Evolutionary conservation across 2,888 invertebrate genomes (phyloP), one percentile per base, ranked within the genome.

Genomic region (Acleris cristana): DNA sequence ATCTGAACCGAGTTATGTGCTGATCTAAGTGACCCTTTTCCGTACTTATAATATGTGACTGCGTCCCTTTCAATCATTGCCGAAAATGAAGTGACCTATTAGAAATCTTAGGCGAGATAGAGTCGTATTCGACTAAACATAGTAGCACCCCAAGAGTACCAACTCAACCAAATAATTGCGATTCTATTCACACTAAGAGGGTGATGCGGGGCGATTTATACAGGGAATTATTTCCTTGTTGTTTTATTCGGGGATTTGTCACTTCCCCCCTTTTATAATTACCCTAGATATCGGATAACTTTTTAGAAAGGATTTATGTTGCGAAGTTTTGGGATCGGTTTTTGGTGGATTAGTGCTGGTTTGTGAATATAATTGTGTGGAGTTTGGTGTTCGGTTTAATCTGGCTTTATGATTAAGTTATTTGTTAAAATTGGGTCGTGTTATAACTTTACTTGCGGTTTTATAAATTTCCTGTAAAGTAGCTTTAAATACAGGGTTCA

Each of bases 181-280:
- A 92, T 93, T 92, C 93, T 88, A 92, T 93, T 93, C 93, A 91
- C 91, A 90, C 90, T 82, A 85, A 84, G 88, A 87, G 88, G 81
- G 76, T 70, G 73, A 72, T 72, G 71, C 70, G 65, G 71, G 79
- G 71, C 85, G 85, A 93, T 93, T 93, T 93, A 93, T 90, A 80
- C 73, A 76, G 85, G 84, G 90, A 92, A 93, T 92, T 92, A 93
- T 92, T 91, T 92, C 89, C 93, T 89, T 92, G 92, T 93, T 92
- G 92, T 92, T 92, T 93, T 92, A 93, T 92, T 89, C 85, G 89
- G 83, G 90, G 90, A 91, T 92, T 92, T 92, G 91, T 92, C 92
- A 91, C 87, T 89, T 87, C 86, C 83, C 88, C 87, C 84, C 87
- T 88, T 90, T 88, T 89, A 90, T 91, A 92, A 90, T 92, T 92